phyloP scores from a whole-genome alignment of 2,113 vertebrate species.

The Rhinopithecus roxellana region DNA sequence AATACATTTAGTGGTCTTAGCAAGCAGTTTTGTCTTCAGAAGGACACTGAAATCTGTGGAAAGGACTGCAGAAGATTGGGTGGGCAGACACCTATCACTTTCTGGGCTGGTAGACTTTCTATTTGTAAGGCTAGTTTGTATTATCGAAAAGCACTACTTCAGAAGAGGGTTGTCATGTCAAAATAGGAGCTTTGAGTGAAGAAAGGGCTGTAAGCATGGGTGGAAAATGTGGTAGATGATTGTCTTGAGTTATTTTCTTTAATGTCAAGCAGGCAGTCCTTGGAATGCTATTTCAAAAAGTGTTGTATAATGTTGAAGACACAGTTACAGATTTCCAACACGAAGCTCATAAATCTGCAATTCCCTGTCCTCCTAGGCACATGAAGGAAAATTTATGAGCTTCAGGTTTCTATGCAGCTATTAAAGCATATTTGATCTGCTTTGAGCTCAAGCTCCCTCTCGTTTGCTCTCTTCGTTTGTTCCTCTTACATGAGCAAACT shows the following conservation, averaged over 20 bases:
- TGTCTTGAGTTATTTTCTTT: slow-evolving; percentile 45
- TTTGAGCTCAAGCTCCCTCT: background rate
- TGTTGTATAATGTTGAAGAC: slow-evolving; percentile 46
- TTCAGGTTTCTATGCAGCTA: slow-evolving; percentile 54
- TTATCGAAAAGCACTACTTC: slow-evolving; percentile 25
- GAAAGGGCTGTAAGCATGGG: background rate
- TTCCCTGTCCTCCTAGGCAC: slow-evolving; percentile 11
- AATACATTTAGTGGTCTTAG: background rate
- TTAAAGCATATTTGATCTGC: slow-evolving; percentile 57
- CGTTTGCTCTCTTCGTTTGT: background rate
- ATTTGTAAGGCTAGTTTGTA: background rate
- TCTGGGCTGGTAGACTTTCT: slow-evolving; percentile 24
- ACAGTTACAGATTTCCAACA: slow-evolving; percentile 59
- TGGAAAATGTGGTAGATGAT: background rate
- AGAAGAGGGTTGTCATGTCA: slow-evolving; percentile 25
- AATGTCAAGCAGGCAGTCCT: slow-evolving; percentile 37
- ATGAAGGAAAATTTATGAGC: slow-evolving; percentile 56
- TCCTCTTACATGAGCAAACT: background rate
- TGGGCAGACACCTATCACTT: background rate
- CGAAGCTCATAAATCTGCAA: slow-evolving; percentile 57
- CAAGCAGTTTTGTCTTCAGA: slow-evolving; percentile 23
- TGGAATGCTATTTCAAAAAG: slow-evolving; percentile 58
- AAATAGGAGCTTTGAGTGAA: slow-evolving; percentile 20
- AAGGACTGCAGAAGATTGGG: background rate
- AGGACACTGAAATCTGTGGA: slow-evolving; percentile 14